A percentile compares a stretch with the other conserved stretches of the same genome.
Evolutionary conservation across 1,140 invertebrate species (phyloP).

Genomic region (Pantala flavescens): DNA sequence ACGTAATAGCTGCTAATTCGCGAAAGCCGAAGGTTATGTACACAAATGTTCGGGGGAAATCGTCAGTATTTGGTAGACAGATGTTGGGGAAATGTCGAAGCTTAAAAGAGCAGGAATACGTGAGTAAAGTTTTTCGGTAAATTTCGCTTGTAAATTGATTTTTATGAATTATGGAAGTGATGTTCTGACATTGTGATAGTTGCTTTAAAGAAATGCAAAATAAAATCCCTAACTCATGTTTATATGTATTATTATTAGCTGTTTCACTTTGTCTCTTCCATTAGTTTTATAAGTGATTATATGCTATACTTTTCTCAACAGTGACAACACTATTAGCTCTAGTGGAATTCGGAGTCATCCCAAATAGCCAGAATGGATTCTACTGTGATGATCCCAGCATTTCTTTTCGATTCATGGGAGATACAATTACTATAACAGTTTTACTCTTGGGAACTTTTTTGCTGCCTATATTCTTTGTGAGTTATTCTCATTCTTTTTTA

Average conservation of each 20-base stretch:
- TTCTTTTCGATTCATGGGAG: conserved; percentile 45
- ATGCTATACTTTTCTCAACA: conserved; percentile 29
- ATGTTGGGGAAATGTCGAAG: neutral
- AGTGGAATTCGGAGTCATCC: conserved; percentile 41
- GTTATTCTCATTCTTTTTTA: conserved; percentile 9
- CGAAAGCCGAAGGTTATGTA: neutral
- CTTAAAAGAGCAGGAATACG: neutral
- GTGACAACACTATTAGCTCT: conserved; percentile 34
- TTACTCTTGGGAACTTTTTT: conserved; percentile 21
- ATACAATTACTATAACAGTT: conserved; percentile 37
- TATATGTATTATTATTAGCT: neutral
- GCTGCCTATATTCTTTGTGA: conserved; percentile 26
- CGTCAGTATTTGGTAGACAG: neutral
- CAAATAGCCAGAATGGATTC: conserved; percentile 42
- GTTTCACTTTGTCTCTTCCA: neutral
- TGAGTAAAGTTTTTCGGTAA: neutral
- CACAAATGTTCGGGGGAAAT: neutral
- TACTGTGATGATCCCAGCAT: conserved; percentile 51
- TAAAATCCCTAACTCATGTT: neutral
- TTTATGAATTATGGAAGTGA: neutral
- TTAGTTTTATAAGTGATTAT: neutral
- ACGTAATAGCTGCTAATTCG: neutral
- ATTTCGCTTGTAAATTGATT: neutral
- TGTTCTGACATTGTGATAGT: neutral
- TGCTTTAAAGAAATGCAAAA: neutral